Evolutionary conservation across 92 coral and sea anemone species (phyloP), one percentile per base, ranked within the genome.

Genomic region (Porites cylindrica): DNA sequence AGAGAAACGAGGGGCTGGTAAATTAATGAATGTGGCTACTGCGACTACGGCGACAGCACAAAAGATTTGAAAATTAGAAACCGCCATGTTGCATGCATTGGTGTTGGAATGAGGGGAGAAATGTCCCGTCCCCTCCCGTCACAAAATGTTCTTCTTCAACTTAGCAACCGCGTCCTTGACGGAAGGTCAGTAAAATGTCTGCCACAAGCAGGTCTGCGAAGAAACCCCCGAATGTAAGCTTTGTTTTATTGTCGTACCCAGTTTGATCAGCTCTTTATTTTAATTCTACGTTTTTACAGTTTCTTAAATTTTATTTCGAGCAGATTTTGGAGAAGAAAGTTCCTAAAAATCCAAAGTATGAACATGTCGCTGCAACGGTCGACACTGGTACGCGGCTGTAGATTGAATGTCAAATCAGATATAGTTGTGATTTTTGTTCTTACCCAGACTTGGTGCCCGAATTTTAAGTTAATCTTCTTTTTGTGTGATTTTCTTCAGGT

Each of bases 271-370:
- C 6, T 62, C 13, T 10, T 64, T 9, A 61, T 50, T 72, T 61
- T 11, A 19, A 71, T 11, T 23, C 23, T 10, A 65, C 51, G 20
- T 21, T 29, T 7, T 19, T 21, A 20, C 26, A 29, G 26, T 26
- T 64, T 26, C 18, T 0, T 52, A 19, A 13, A 4, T 53, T 69
- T 12, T 10, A 76, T 72, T 70, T 47, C 76, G 70, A 21, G 58
- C 78, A 97, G 99, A 91, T 97, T 75, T 89, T 97, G 85, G 94
- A 91, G 79, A 97, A 97, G 93, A 95, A 84, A 82, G 89, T 97
- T 77, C 98, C 97, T 51, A 96, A 97, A 89, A 97, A 97, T 78
- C 99, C 99, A 32, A 95, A 92, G 82, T 97, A 95, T 83, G 93
- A 97, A 88, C 94, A 97, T 89, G 94, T 97, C 70, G 81, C 82